Evolutionary conservation across 2,113 vertebrate genomes (phyloP).

Genomic region (Phylloscopus whistleri): DNA sequence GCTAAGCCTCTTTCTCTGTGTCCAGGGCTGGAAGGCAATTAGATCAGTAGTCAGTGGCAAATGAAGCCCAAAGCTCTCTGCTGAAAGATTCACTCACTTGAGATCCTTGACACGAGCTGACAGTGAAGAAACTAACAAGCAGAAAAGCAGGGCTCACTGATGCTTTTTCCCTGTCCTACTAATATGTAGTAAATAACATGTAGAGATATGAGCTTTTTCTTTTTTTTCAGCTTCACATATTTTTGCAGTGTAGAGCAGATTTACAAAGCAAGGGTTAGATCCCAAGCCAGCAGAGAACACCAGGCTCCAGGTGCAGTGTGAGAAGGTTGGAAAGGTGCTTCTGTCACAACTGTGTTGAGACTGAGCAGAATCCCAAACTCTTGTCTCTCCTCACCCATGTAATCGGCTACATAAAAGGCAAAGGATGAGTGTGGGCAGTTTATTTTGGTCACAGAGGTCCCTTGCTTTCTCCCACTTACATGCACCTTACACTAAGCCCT

Average conservation of each 20-base stretch:
- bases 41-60: neutral
- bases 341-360: accelerated
- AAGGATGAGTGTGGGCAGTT: neutral
- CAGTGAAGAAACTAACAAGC: neutral
- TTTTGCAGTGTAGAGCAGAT: neutral
- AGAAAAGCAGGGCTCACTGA: neutral
- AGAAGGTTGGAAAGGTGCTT: neutral
- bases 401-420: neutral
- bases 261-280: neutral
- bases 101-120: neutral
- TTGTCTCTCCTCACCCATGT: neutral
- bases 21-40: neutral
- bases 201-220: neutral
- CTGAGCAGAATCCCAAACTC: neutral
- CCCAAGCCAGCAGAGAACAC: neutral
- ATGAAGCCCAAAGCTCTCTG: neutral
- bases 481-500: neutral
- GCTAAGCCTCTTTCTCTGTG: neutral
- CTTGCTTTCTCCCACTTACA: neutral
- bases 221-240: neutral
- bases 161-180: neutral
- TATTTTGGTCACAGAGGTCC: neutral
- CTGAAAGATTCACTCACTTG: neutral
- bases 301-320: neutral
- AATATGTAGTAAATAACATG: neutral